Evolutionary conservation across 2,888 invertebrate genomes (phyloP), one percentile per base, ranked within the genome.

Genomic region (Andrena flavipes): DNA sequence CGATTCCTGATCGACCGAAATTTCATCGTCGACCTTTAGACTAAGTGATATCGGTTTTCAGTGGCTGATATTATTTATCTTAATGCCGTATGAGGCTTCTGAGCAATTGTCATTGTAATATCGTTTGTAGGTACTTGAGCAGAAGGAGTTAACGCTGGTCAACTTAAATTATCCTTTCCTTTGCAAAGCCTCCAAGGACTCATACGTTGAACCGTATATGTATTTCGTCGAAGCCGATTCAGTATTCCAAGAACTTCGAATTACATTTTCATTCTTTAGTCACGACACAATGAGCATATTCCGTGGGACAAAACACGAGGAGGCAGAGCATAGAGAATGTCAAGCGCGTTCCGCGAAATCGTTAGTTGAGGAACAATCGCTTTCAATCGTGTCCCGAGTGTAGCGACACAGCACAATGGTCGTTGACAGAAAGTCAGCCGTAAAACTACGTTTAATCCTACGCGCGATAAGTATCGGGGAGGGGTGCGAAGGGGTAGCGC

Each of bases 401-500:
- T 62, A 54, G 26, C 59, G 62, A 5, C 10, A 23, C 35, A 23
- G 59, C 23, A 64, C 76, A 56, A 83, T 71, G 77, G 65, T 68
- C 79, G 78, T 74, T 70, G 78, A 76, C 71, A 76, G 85, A 77
- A 72, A 82, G 70, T 70, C 78, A 59, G 8, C 30, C 35, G 62
- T 63, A 35, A 49, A 56, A 80, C 67, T 80, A 84, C 72, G 83
- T 84, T 88, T 85, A 87, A 85, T 85, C 78, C 78, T 64, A 49
- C 35, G 65, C 62, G 48, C 67, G 86, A 82, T 84, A 85, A 85
- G 76, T 67, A 84, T 85, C 86, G 56, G 5, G 33, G 42, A n/a
- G 33, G 42, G 49, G 65, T 42, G 64, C 23, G 67, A 67, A 80
- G 72, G 71, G 80, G 60, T 49, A 13, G 59, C 29, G 71, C 33